Percentiles rank a stretch among this genome's conserved stretches.
Evolutionary conservation across 2,113 vertebrate genomes (phyloP).

Genomic region (Pterophyllum scalare): DNA sequence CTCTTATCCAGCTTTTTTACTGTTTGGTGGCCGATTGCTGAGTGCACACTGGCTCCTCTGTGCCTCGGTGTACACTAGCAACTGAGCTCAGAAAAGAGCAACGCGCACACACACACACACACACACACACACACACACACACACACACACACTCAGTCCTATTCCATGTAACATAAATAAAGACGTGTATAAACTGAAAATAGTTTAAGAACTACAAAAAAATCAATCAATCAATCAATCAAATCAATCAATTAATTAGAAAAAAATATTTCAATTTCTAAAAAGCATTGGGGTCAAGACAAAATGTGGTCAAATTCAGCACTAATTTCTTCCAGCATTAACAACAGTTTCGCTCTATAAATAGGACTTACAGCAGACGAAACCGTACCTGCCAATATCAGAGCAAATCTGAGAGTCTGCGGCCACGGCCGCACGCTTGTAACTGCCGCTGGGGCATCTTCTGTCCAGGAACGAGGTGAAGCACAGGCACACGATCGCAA

Average conservation of each 20-base stretch:
- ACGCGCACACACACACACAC: no score
- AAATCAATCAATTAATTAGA: no score
- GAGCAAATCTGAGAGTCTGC: constrained; percentile 71
- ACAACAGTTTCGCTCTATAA: neutral
- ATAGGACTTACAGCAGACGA: neutral
- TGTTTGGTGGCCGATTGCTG: neutral
- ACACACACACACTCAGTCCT: neutral
- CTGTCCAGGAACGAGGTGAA: neutral
- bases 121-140: no score
- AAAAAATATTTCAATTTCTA: neutral
- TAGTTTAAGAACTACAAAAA: neutral
- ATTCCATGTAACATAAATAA: neutral
- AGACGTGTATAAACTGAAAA: neutral
- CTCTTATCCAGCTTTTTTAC: neutral
- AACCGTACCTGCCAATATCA: constrained; percentile 69
- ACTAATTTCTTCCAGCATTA: neutral
- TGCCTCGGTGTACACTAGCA: no score
- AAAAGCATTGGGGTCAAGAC: neutral
- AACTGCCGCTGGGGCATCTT: constrained; percentile 45
- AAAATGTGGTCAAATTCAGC: neutral
- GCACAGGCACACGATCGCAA: constrained; percentile 39
- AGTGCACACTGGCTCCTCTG: neutral
- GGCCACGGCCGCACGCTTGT: constrained; percentile 65
- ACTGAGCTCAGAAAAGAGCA: no score
- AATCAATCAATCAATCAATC: no score